phyloP scores from a whole-genome alignment of 2,888 invertebrate species.

The Acronicta leporina region DNA sequence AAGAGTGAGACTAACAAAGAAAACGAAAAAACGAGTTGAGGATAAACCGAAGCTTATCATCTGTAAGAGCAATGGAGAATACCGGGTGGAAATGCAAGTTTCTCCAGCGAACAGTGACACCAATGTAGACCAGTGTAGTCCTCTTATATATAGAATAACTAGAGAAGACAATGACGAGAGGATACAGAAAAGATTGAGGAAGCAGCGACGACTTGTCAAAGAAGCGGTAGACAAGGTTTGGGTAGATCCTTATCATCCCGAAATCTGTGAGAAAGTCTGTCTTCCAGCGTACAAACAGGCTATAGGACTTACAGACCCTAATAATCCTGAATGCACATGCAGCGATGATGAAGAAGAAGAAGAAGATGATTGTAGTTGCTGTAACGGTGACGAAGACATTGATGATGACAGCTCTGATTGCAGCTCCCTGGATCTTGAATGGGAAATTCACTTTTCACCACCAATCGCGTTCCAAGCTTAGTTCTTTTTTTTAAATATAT shows the following conservation, averaged over 20 bases:
- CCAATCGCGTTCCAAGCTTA: conserved; percentile 59
- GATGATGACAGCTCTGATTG: conserved; percentile 69
- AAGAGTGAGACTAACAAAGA: conserved; percentile 60
- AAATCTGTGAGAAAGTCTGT: conserved; percentile 72
- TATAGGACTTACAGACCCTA: conserved; percentile 62
- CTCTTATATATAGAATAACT: conserved; percentile 75
- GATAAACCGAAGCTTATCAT: conserved; percentile 76
- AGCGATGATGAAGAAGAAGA: conserved; percentile 46
- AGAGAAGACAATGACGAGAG: conserved; percentile 68
- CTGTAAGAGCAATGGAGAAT: conserved; percentile 75
- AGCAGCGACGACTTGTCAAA: conserved; percentile 60
- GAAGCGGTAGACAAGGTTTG: conserved; percentile 65
- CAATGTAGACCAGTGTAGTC: conserved; percentile 60
- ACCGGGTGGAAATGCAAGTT: conserved; percentile 75
- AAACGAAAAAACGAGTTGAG: conserved; percentile 66
- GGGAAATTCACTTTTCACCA: conserved; percentile 82
- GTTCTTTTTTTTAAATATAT: conserved; percentile 6
- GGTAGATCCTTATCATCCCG: conserved; percentile 70
- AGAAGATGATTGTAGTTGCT: conserved; percentile 61
- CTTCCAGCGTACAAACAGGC: conserved; percentile 71
- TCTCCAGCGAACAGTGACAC: conserved; percentile 53
- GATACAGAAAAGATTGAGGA: conserved; percentile 60
- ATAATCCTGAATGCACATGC: conserved; percentile 59
- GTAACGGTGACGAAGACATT: conserved; percentile 25
- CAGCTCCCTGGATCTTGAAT: conserved; percentile 77